Evolutionary conservation across 2,797 vertebrate species (phyloP).

Genomic region (Trematomus bernacchii): DNA sequence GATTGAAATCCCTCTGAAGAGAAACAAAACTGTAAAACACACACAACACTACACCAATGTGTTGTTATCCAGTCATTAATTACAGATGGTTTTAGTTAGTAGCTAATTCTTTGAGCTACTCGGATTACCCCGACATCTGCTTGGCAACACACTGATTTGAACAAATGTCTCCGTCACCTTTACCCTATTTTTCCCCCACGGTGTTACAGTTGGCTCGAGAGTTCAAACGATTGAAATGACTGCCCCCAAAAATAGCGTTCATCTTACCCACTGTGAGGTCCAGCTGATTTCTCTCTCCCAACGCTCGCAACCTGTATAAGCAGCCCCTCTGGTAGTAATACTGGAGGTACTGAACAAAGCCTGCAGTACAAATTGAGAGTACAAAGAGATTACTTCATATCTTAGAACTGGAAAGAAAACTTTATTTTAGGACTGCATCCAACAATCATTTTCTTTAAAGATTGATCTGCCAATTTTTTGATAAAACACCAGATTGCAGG

Average conservation of each 20-base stretch:
- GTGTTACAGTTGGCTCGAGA: constrained; percentile 51
- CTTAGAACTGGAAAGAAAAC: background rate
- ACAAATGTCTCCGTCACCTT: constrained; percentile 60
- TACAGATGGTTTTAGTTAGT: background rate
- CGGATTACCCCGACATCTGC: constrained; percentile 47
- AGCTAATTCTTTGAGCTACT: background rate
- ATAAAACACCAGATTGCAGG: too few relatives aligned
- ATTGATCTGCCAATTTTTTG: too few relatives aligned
- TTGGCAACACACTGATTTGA: constrained; percentile 17
- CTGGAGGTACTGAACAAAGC: constrained; percentile 97
- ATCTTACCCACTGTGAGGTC: constrained; percentile 97
- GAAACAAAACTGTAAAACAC: constrained; percentile 43
- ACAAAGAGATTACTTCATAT: background rate
- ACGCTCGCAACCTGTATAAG: constrained; percentile 93
- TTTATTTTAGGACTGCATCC: too few relatives aligned
- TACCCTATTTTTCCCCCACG: constrained; percentile 56
- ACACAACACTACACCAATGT: background rate
- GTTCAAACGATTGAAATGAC: constrained; percentile 62
- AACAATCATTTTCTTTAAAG: too few relatives aligned
- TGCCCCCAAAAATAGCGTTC: constrained; percentile 62
- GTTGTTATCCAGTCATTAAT: background rate
- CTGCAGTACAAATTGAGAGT: constrained; percentile 71
- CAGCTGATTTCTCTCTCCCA: constrained; percentile 96
- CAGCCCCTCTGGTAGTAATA: constrained; percentile 99
- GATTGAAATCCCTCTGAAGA: constrained; percentile 98